Percentiles rank a stretch among this genome's conserved stretches.
phyloP scores from a whole-genome alignment of 1,140 invertebrate species.

The Euwallacea fornicatus region DNA sequence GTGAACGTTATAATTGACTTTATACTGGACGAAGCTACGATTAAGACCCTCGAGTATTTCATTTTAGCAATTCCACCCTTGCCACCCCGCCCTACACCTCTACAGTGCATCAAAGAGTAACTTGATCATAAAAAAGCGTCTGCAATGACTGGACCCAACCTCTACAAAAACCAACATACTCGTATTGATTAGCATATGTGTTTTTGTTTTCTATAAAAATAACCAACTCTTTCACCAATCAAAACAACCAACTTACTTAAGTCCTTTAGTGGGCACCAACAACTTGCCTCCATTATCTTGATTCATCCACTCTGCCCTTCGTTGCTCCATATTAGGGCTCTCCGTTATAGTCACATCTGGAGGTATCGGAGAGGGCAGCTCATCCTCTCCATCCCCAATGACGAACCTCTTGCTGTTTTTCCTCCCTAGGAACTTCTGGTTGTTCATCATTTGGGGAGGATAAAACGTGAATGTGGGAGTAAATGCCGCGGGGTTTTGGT shows the following conservation, averaged over 20 bases:
- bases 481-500: not conserved
- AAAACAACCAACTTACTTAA: slow-evolving; percentile 36
- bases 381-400: slow-evolving; percentile 50
- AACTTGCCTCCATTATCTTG: slow-evolving; percentile 21
- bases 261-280: slow-evolving; percentile 22
- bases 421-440: slow-evolving; percentile 40
- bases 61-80: no score
- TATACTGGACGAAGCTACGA: no score
- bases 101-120: no score
- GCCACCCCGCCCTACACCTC: no score
- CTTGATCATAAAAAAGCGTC: no score
- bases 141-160: no score
- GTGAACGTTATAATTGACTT: no score
- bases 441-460: slow-evolving; percentile 24
- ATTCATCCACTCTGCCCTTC: slow-evolving; percentile 21
- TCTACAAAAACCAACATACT: no score
- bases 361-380: slow-evolving; percentile 31
- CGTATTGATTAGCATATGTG: no score
- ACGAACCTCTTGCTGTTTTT: slow-evolving; percentile 52
- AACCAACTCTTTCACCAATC: no score
- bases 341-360: slow-evolving; percentile 43
- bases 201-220: no score
- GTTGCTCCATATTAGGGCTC: slow-evolving; percentile 30
- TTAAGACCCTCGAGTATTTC: no score
- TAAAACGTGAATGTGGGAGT: slow-evolving; percentile 28